Base-by-base conservation (phyloP, 2,113 vertebrate species). In the Panthera leo region DNA sequence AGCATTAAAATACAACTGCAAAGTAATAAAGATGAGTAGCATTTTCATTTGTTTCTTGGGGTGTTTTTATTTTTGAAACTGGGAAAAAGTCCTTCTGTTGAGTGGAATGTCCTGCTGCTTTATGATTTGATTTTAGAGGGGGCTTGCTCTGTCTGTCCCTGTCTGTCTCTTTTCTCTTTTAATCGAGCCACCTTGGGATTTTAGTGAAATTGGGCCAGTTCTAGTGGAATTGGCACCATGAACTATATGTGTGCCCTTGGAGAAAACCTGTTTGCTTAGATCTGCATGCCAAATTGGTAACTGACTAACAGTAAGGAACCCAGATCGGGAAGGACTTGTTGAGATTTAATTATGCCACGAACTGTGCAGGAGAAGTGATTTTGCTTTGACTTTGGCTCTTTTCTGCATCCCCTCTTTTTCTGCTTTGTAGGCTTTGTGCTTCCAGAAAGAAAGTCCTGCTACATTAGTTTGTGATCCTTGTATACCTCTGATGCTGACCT, bases 241-340 rank as follows among this genome's bases (percentile, higher is more conserved):
- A 98, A 91, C 91, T 96, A 13, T 76, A 84, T 27, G 92, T 97
- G 96, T 96, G 92, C 96, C 98, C 98, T 98, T 98, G 97, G 98
- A 98, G 98, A 96, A 98, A 98, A 98, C 98, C 98, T 98, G 92
- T 98, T 96, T 98, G 97, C 98, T 99, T 98, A 98, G 97, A 97
- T 98, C 97, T 98, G 97, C 53, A 73, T 97, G 98, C 98, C 98
- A 99, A 97, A 97, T 96, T 98, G 97, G 97, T 98, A 94, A 98
- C 94, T 21, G 27, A 25, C 97, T 98, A 97, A 90, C 97, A 98
- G 97, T 87, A 88, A 97, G 98, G 97, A 96, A 86, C 85, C 97
- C 92, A 95, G 98, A 95, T 86, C 93, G 76, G 13, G 10, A 95
- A 94, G 90, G 96, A 95, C 97, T 96, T 98, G 25, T 85, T 95